These are phyloP conservation scores for Drosophila burlai DNA, from an alignment of 1,140 invertebrate genomes.

Conservation along the genomic window DNA sequence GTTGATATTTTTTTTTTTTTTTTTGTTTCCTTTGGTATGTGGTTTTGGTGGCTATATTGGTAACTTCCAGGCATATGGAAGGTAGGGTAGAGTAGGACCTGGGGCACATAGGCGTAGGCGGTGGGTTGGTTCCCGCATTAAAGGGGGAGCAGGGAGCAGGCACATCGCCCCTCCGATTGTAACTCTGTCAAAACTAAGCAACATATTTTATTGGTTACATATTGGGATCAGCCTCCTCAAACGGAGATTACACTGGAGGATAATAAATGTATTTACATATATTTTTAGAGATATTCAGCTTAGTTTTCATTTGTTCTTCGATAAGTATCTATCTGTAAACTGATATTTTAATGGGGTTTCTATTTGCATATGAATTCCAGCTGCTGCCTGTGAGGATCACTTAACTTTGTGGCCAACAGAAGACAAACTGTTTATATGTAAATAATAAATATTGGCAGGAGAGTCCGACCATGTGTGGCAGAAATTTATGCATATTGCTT, in stretches of 20 bases:
- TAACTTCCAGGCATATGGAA: not conserved
- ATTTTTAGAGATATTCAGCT: not conserved
- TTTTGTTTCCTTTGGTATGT: slow-evolving; percentile 30
- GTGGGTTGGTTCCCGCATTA: slow-evolving; percentile 19
- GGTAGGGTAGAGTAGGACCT: slow-evolving; percentile 5
- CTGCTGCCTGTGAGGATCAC: not conserved
- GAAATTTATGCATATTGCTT: not conserved
- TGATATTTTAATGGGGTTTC: slow-evolving; percentile 18
- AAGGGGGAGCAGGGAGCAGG: not conserved
- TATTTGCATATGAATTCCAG: slow-evolving; percentile 22
- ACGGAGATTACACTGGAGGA: slow-evolving; percentile 3
- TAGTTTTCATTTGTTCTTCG: not conserved
- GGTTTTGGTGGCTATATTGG: slow-evolving; percentile 9
- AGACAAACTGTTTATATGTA: not conserved
- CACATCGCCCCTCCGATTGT: slow-evolving; percentile 1
- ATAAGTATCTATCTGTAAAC: slow-evolving; percentile 1
- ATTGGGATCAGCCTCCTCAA: slow-evolving; percentile 25
- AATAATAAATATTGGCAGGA: not conserved
- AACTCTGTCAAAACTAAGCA: slow-evolving; percentile 32
- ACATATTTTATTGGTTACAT: slow-evolving; percentile 35
- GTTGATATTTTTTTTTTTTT: slow-evolving; percentile 60
- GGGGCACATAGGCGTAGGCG: slow-evolving; percentile 24
- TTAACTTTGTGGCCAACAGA: slow-evolving; percentile 15
- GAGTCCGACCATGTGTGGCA: slow-evolving; percentile 2
- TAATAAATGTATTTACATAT: too few relatives aligned